Evolutionary conservation across 2,113 vertebrate species (phyloP).

Genomic region (Strix uralensis): DNA sequence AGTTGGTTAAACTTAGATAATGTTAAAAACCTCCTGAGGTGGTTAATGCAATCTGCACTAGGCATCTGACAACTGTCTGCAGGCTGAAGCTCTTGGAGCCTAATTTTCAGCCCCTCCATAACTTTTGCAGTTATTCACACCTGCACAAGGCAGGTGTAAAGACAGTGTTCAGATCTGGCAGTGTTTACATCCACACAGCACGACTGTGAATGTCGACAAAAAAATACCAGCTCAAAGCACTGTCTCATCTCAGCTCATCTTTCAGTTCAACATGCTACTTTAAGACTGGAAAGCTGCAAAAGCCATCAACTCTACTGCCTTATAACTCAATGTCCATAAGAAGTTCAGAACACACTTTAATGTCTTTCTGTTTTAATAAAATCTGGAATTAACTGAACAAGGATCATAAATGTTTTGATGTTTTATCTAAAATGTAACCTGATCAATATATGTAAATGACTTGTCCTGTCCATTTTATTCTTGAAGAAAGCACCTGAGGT

Average conservation of each 20-base stretch:
- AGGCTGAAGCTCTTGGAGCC: neutral
- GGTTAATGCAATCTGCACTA: neutral
- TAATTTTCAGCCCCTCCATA: neutral
- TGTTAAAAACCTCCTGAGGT: neutral
- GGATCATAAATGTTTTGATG: neutral
- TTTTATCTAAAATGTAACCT: neutral
- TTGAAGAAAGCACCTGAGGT: neutral
- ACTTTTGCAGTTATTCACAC: neutral
- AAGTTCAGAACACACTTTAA: neutral
- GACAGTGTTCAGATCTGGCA: neutral
- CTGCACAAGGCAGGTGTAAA: neutral
- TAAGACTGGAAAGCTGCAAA: neutral
- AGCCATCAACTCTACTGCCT: neutral
- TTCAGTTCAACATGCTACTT: neutral
- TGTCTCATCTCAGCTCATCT: neutral
- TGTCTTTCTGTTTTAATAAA: neutral
- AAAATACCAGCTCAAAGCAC: neutral
- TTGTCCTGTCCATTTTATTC: neutral
- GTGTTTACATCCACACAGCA: neutral
- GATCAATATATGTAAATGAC: neutral
- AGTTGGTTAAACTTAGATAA: neutral
- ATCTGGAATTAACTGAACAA: slow-evolving; percentile 13
- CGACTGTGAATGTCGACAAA: neutral
- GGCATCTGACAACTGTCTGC: neutral
- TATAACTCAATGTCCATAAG: neutral